Base-by-base conservation (phyloP, 2,888 invertebrate genomes). In the Dryobotodes eremita region DNA sequence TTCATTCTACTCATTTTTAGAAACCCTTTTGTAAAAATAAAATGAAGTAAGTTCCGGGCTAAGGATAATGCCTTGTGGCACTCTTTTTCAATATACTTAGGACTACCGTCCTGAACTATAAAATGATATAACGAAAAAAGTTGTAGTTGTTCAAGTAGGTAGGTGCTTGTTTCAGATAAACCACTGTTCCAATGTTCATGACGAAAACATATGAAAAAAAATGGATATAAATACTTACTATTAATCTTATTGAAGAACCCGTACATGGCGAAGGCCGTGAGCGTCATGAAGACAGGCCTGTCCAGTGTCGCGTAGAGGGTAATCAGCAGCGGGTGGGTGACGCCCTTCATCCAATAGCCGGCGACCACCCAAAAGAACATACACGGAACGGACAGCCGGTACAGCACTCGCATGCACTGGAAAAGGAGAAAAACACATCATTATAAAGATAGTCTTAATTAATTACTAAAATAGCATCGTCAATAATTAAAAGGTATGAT, bases 241-340 rank as follows among this genome's bases (percentile, higher is more conserved):
- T 93, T 92, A 61, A 94, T 84, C 57, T 91, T 90, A 75, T 92
- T 91, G 87, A 94, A 87, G 86, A 91, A 91, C 15, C 94, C 94
- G 70, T 92, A 86, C 90, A 94, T 90, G 4, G 89, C 90, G 3
- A 89, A 74, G 15, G 92, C 89, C 0, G 90, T 87, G 31, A 93
- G 74, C 0, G 90, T 23, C 5, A 76, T 70, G 88, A 93, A 94
- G 46, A 92, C 84, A 0, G 93, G 92, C 2, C 95, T 85, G 85
- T 95, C 94, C 10, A 93, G 20, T 0, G 93, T 90, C 0, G 94
- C 92, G 88, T 93, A 94, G 55, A 92, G 79, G 8, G 92, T 82
- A 50, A 91, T 73, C 53, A 78, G 69, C 17, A 77, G 23, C 0
- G 87, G 88, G 7, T 88, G 77, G 4, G 86, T 61, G 23, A 86